Percentiles rank a stretch among this genome's conserved stretches.
These are phyloP conservation scores for Cheirogaleus major DNA, from an alignment of 2,797 vertebrate genomes.

Conservation along the genomic window DNA sequence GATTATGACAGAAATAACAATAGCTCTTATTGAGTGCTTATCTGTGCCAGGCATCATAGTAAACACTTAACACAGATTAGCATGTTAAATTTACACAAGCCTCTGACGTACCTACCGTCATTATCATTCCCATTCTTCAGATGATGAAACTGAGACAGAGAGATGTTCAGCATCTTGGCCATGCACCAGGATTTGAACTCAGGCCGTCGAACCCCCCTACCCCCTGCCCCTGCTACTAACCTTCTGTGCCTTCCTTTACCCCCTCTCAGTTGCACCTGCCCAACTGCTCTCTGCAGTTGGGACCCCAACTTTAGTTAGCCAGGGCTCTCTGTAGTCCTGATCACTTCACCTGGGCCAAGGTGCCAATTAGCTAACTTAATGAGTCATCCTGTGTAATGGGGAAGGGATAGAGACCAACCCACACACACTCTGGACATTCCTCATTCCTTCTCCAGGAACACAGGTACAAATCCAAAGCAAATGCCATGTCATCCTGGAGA, in stretches of 20 bases:
- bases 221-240: not conserved
- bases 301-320: not conserved
- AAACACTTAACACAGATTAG: not conserved
- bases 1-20: not conserved
- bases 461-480: not conserved
- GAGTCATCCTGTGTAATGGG: not conserved
- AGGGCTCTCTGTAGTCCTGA: not conserved
- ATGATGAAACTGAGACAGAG: not conserved
- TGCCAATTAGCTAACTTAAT: not conserved
- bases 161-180: not conserved
- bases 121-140: not conserved
- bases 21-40: not conserved
- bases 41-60: not conserved
- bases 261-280: not conserved
- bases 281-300: not conserved
- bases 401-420: not conserved
- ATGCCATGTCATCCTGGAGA: not conserved
- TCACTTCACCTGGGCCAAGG: not conserved
- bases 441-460: not conserved
- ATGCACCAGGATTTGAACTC: not conserved
- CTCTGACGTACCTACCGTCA: not conserved
- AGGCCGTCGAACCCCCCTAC: not conserved
- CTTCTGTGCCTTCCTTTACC: not conserved
- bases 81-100: not conserved
- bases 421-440: not conserved